Evolutionary conservation across 2,113 vertebrate genomes (phyloP), one percentile per base, ranked within the genome.

Genomic region (Balaeniceps rex): DNA sequence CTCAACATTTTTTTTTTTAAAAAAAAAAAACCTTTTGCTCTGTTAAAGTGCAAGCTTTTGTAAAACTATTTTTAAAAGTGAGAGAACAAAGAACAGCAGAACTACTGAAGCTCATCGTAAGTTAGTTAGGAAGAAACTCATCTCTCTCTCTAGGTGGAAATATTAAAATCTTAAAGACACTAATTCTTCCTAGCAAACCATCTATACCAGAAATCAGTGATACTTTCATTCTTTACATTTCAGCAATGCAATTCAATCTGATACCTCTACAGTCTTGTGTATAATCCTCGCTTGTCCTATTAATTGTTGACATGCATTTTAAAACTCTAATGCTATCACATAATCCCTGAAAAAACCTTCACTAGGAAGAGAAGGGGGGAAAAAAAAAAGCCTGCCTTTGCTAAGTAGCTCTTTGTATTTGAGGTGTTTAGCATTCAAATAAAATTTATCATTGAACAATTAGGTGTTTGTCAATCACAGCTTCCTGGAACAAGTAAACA

Each of bases 301-400:
- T 94, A 94, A 83, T 86, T 80, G 72, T 34, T 76, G 71, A 44
- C 64, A 68, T 10, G 10, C 69, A 71, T 91, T 94, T 95, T 38
- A 93, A 83, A 47, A 60, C 64, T 81, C 18, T 23, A 87, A 81
- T 36, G 52, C 60, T 96, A 38, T 25, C 63, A 17, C 46, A 55
- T 91, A 91, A 94, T 52, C 38, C 80, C 46, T 75, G 46, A 70
- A 87, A 93, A 47, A 74, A 22, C 55, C 42, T 42, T 77, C 51
- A 66, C 6, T 61, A 42, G 34, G 19, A 90, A 85, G 7, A 11
- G 26, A 65, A 60, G 11, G 21, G 11, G 11, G 9, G 3, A 12
- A 15, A 10, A 2, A 3, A 19, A 26, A 40, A 65, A 19, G 10
- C 14, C 24, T 1, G 16, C 14, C 57, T 74, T 72, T 60, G 11